Conservation (phyloP, 2,797 vertebrate genomes). For the Chanos chanos region DNA sequence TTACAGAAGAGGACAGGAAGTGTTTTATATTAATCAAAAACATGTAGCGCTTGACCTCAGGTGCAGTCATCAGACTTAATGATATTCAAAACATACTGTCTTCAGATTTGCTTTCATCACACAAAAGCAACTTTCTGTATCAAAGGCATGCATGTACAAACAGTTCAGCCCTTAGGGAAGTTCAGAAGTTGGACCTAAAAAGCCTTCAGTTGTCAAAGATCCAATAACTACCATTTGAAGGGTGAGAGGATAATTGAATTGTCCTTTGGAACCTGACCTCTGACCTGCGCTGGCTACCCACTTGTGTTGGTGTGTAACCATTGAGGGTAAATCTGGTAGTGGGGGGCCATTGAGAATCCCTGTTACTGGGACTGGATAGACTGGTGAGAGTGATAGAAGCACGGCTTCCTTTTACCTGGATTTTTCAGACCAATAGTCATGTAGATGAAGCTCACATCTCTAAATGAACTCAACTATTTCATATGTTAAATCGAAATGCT, state of each 20-base stretch:
- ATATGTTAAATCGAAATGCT: slow-evolving; percentile 7
- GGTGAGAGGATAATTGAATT: slow-evolving; percentile 64
- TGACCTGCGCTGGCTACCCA: slow-evolving; percentile 55
- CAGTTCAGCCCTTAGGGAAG: slow-evolving; percentile 47
- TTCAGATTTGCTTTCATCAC: slow-evolving; percentile 37
- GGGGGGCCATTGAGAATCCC: neutral
- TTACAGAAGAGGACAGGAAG: too few relatives aligned
- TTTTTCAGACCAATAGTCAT: slow-evolving; percentile 11
- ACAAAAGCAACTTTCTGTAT: slow-evolving; percentile 54
- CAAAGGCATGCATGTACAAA: slow-evolving; percentile 27
- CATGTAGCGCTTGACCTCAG: too few relatives aligned
- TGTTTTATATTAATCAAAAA: neutral
- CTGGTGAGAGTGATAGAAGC: too few relatives aligned
- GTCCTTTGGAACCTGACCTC: slow-evolving; percentile 57
- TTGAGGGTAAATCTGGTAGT: slow-evolving; percentile 20
- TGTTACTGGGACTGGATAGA: too few relatives aligned
- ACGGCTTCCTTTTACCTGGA: too few relatives aligned
- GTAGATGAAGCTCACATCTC: slow-evolving; percentile 13
- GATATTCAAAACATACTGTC: slow-evolving; percentile 34
- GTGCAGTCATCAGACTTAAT: too few relatives aligned
- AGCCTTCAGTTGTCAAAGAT: slow-evolving; percentile 63
- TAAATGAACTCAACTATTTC: slow-evolving; percentile 13
- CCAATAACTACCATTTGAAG: slow-evolving; percentile 62
- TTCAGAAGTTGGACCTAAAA: slow-evolving; percentile 53
- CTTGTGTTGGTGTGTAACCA: slow-evolving; percentile 58